Evolutionary conservation across 2,113 vertebrate genomes (phyloP).

Genomic region (Oryzias celebensis): DNA sequence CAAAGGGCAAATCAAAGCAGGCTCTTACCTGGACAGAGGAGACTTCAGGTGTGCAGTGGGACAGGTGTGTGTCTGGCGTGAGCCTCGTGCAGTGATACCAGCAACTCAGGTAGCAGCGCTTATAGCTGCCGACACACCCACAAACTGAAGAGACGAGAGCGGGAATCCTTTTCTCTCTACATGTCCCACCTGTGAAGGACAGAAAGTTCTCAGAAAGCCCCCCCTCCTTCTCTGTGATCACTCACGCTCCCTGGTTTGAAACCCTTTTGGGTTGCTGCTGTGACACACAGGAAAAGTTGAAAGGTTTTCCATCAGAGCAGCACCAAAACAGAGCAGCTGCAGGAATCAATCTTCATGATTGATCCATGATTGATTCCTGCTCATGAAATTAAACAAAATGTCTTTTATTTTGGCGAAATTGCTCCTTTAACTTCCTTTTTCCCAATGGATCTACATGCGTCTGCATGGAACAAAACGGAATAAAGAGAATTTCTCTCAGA

Average conservation of each 20-base stretch:
- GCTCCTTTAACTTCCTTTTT: too few species aligned
- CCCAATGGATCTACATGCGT: too few species aligned
- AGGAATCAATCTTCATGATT: too few species aligned
- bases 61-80: slow-evolving; percentile 56
- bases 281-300: slow-evolving; percentile 76
- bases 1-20: slow-evolving; percentile 1
- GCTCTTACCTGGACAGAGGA: slow-evolving; percentile 60
- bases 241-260: slow-evolving; percentile 35
- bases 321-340: slow-evolving; percentile 16
- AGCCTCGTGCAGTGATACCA: slow-evolving; percentile 51
- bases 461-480: too few species aligned
- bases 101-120: slow-evolving; percentile 58
- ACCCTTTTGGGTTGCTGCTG: slow-evolving; percentile 52
- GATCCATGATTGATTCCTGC: too few species aligned
- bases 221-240: slow-evolving; percentile 1
- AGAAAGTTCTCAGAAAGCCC: neutral
- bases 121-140: slow-evolving; percentile 65
- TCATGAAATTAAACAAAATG: neutral
- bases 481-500: too few species aligned
- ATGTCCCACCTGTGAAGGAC: slow-evolving; percentile 11
- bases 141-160: slow-evolving; percentile 38
- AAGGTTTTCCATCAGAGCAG: slow-evolving; percentile 68
- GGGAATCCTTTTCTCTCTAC: slow-evolving; percentile 6
- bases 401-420: neutral
- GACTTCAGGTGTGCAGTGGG: slow-evolving; percentile 43